These are phyloP conservation scores for Bombus difficillimus DNA, from an alignment of 1,140 invertebrate species.

Conservation along the genomic window DNA sequence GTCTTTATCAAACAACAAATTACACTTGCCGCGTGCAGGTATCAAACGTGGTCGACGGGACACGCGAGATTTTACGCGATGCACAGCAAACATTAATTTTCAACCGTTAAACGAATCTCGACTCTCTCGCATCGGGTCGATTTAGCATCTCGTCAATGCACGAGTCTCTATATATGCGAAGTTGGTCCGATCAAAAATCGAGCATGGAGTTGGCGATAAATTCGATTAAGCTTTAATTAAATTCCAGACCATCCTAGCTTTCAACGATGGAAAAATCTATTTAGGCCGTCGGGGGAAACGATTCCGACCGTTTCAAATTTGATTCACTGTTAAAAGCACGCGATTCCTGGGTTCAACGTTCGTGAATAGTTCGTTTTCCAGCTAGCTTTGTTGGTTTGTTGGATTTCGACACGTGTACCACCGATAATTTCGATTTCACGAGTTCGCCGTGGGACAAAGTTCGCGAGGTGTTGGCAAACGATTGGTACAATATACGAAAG, in stretches of 20 bases:
- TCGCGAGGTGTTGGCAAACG: background rate
- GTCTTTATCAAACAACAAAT: constrained; percentile 56
- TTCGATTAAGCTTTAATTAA: constrained; percentile 28
- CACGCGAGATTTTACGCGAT: background rate
- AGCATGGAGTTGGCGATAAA: background rate
- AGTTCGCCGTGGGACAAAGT: background rate
- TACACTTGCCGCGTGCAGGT: background rate
- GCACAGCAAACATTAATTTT: background rate
- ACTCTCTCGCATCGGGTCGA: background rate
- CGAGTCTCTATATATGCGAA: background rate
- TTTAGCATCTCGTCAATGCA: too few relatives aligned
- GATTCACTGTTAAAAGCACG: background rate
- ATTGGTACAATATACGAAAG: background rate
- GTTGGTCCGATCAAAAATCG: background rate
- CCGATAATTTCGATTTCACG: background rate
- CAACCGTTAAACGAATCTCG: background rate
- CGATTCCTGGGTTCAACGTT: background rate
- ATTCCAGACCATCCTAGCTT: background rate
- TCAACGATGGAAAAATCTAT: background rate
- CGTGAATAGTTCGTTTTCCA: background rate
- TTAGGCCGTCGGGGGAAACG: background rate
- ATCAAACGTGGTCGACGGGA: constrained; percentile 13
- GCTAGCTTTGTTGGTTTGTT: background rate
- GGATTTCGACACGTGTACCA: background rate
- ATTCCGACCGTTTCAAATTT: background rate